phyloP scores from a whole-genome alignment of 1,140 invertebrate species.

The Drosophila saltans region DNA sequence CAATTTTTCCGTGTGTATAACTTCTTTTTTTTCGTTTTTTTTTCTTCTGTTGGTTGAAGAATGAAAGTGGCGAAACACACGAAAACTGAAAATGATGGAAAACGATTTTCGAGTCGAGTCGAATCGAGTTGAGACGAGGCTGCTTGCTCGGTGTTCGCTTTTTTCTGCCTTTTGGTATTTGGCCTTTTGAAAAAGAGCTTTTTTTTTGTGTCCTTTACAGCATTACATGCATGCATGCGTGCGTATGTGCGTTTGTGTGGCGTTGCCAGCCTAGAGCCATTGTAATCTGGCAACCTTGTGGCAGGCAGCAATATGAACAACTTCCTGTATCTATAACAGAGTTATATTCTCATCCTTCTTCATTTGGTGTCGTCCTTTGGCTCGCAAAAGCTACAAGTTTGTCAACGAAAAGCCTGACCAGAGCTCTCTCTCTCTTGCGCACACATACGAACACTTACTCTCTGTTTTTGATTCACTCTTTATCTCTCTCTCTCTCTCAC shows the following conservation, averaged over 20 bases:
- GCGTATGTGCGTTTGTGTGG: conserved; percentile 21
- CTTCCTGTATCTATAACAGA: conserved; percentile 75
- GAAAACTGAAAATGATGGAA: conserved; percentile 37
- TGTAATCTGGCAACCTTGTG: conserved; percentile 56
- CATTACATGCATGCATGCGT: conserved; percentile 29
- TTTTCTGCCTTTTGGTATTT: conserved; percentile 25
- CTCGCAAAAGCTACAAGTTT: conserved; percentile 61
- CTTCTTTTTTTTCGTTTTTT: conserved; percentile 50
- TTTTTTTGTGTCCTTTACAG: conserved; percentile 46
- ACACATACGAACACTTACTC: conserved; percentile 18
- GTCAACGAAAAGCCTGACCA: conserved; percentile 35
- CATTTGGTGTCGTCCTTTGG: not conserved
- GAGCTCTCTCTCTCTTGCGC: not conserved
- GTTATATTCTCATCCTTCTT: conserved; percentile 22
- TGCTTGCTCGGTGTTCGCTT: conserved; percentile 36
- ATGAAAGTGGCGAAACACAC: conserved; percentile 37
- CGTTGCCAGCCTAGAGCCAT: conserved; percentile 24
- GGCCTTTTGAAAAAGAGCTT: conserved; percentile 57
- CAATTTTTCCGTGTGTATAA: conserved; percentile 81
- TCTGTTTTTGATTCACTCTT: not conserved
- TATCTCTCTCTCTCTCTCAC: not conserved
- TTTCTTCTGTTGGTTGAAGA: conserved; percentile 14
- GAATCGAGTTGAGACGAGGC: conserved; percentile 21
- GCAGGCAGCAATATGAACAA: conserved; percentile 22
- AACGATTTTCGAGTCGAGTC: conserved; percentile 43